A percentile compares a stretch with the other conserved stretches of the same genome.
Evolutionary conservation across 2,888 invertebrate genomes (phyloP).

Genomic region (Drosophila maculinotata): DNA sequence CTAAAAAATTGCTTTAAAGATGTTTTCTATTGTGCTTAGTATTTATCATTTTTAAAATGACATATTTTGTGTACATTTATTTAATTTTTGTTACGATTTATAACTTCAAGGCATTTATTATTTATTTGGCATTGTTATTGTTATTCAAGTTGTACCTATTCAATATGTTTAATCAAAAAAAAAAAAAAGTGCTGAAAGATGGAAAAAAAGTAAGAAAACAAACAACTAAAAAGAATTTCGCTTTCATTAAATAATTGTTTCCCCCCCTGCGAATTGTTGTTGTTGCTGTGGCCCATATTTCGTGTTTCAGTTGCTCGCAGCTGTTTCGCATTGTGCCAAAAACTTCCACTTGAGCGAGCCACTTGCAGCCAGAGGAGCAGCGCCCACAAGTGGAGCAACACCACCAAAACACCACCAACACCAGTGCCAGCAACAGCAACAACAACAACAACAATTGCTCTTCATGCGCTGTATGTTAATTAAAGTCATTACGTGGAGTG

Average conservation of each 20-base stretch:
- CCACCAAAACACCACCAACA: slow-evolving; percentile 6
- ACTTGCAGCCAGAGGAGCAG: slow-evolving; percentile 29
- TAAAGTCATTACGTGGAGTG: slow-evolving; percentile 69
- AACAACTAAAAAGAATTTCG: slow-evolving; percentile 8
- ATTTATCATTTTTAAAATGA: neutral
- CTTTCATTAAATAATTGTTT: slow-evolving; percentile 19
- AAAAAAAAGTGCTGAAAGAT: neutral
- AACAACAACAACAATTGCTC: slow-evolving; percentile 14
- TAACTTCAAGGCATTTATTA: neutral
- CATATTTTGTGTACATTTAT: too few relatives aligned
- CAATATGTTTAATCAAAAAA: neutral
- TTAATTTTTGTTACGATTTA: neutral
- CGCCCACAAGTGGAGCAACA: slow-evolving; percentile 10
- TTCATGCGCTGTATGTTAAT: slow-evolving; percentile 62
- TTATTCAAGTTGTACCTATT: neutral
- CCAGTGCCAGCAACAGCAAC: too few relatives aligned
- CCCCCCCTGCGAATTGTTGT: neutral
- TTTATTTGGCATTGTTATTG: neutral
- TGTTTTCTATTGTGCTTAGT: too few relatives aligned
- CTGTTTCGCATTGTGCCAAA: slow-evolving; percentile 32
- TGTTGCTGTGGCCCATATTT: slow-evolving; percentile 50
- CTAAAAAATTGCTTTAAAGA: too few relatives aligned
- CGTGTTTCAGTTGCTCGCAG: slow-evolving; percentile 13
- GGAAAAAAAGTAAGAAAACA: neutral
- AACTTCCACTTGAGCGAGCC: slow-evolving; percentile 50